Evolutionary conservation across 2,888 invertebrate genomes (phyloP).

Genomic region (Dinocampus coccinellae): DNA sequence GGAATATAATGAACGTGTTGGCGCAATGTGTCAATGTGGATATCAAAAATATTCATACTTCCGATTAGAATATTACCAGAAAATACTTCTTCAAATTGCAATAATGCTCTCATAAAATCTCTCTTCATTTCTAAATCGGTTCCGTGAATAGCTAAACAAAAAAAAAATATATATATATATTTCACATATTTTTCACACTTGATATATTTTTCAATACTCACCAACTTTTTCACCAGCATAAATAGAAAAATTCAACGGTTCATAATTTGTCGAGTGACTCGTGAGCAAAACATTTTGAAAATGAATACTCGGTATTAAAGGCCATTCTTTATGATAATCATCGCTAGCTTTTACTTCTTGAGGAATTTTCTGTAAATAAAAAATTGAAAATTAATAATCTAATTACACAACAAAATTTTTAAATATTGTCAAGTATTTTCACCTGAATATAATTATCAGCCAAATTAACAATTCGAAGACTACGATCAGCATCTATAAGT

Average conservation of each 20-base stretch:
- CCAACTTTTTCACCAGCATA: conserved; percentile 50
- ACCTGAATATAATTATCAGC: conserved; percentile 53
- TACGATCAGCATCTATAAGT: conserved; percentile 46
- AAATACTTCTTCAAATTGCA: conserved; percentile 49
- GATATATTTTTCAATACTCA: conserved; percentile 27
- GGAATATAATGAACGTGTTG: conserved; percentile 51
- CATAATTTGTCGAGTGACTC: conserved; percentile 41
- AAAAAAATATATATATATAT: conserved; percentile 6
- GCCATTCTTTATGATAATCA: conserved; percentile 47
- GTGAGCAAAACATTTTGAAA: conserved; percentile 50
- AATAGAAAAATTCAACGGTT: conserved; percentile 46
- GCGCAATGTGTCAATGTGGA: conserved; percentile 47
- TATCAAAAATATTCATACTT: conserved; percentile 46
- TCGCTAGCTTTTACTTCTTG: conserved; percentile 48
- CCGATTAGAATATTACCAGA: conserved; percentile 51
- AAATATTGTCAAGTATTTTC: neutral
- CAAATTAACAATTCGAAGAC: conserved; percentile 48
- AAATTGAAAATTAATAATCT: neutral
- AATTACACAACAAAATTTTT: neutral
- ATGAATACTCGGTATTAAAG: conserved; percentile 48
- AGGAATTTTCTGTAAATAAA: conserved; percentile 45
- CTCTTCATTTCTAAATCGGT: conserved; percentile 41
- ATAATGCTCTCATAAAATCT: conserved; percentile 48
- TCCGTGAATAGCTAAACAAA: conserved; percentile 41
- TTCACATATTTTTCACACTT: neutral